Evolutionary conservation across 2,113 vertebrate species (phyloP).

Genomic region (Fulmarus glacialis): DNA sequence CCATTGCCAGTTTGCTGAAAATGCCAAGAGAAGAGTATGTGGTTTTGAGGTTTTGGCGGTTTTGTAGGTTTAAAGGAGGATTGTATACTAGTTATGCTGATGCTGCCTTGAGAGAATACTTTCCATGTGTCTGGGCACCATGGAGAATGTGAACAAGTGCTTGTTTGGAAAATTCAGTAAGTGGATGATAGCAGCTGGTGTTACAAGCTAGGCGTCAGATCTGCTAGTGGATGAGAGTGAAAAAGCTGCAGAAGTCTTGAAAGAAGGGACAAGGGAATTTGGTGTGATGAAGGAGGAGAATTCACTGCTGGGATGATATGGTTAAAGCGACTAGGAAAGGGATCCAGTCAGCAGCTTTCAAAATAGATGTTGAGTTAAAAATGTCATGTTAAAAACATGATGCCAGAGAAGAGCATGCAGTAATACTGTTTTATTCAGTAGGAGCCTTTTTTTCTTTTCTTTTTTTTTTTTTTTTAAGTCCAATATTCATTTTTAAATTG

Average conservation of each 20-base stretch:
- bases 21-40: neutral
- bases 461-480: neutral
- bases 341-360: neutral
- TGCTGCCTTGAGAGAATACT: neutral
- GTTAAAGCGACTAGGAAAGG: neutral
- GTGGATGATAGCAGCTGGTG: neutral
- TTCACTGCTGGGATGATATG: neutral
- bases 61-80: neutral
- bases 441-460: neutral
- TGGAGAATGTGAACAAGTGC: neutral
- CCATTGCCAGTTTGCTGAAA: neutral
- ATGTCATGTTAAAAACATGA: neutral
- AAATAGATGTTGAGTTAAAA: neutral
- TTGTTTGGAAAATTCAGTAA: neutral
- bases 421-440: neutral
- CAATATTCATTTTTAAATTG: neutral
- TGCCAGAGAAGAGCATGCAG: neutral
- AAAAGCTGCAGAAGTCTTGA: neutral
- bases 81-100: neutral
- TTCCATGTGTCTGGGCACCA: neutral
- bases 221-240: neutral
- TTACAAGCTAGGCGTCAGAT: fast-evolving
- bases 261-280: neutral
- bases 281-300: neutral
- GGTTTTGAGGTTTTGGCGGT: neutral